These are phyloP conservation scores for Mesocricetus auratus DNA, from an alignment of 2,113 vertebrate genomes.

Conservation along the genomic window DNA sequence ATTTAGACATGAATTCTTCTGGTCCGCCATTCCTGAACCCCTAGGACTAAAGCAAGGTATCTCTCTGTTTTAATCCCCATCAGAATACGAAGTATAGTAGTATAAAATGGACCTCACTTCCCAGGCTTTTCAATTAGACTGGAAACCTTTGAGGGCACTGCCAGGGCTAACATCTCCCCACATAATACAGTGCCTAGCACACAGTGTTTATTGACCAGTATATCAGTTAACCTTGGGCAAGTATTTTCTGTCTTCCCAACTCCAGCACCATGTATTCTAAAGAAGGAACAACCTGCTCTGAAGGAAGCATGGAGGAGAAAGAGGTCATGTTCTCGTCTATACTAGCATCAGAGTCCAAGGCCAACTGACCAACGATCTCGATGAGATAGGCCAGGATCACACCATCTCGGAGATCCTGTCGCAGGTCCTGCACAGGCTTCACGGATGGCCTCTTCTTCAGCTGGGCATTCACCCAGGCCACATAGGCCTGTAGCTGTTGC, in stretches of 20 bases:
- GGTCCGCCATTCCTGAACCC: background rate
- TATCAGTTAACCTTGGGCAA: background rate
- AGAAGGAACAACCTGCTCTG: conserved; percentile 23
- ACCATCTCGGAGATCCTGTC: conserved; percentile 95
- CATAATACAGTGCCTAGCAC: background rate
- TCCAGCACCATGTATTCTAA: background rate
- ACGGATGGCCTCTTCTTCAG: conserved; percentile 93
- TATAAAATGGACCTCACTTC: conserved; percentile 8
- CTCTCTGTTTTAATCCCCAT: background rate
- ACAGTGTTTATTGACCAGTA: background rate
- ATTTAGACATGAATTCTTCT: background rate
- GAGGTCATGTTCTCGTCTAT: conserved; percentile 2
- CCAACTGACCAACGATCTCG: conserved; percentile 96
- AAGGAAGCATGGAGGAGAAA: background rate
- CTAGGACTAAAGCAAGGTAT: background rate
- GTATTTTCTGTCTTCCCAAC: background rate
- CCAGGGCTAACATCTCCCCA: background rate
- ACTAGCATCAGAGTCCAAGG: conserved; percentile 28
- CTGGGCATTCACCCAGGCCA: conserved; percentile 98
- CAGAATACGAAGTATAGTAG: background rate
- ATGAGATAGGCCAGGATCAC: conserved; percentile 94
- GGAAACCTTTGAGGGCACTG: background rate
- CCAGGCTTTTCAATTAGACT: conserved; percentile 10
- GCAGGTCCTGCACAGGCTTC: conserved; percentile 92
- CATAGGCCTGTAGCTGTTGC: conserved; percentile 96